These are phyloP conservation scores for Macrosteles quadrilineatus DNA, from an alignment of 1,140 invertebrate genomes.

Conservation along the genomic window DNA sequence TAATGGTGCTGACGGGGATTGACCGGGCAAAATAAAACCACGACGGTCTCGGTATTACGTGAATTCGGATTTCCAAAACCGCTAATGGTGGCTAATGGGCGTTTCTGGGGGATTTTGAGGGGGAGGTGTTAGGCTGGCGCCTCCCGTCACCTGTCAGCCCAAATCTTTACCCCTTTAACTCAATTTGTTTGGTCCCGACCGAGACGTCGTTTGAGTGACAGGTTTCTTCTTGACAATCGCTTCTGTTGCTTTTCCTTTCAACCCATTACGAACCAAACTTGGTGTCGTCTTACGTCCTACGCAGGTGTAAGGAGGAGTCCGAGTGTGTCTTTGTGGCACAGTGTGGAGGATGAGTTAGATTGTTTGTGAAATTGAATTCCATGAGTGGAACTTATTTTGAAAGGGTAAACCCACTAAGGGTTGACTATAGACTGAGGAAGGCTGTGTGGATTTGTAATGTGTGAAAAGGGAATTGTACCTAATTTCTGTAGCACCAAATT, in stretches of 20 bases:
- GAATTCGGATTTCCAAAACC: background rate
- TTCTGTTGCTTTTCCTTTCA: conserved; percentile 13
- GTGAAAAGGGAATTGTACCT: too few relatives aligned
- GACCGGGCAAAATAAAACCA: too few relatives aligned
- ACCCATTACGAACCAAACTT: conserved; percentile 2
- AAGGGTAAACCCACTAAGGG: too few relatives aligned
- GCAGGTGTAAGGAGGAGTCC: too few relatives aligned
- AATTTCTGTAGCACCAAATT: too few relatives aligned
- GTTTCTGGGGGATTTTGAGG: background rate
- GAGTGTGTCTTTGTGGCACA: too few relatives aligned
- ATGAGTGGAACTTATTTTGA: too few relatives aligned
- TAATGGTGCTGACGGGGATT: too few relatives aligned
- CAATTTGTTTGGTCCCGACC: background rate
- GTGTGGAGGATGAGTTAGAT: too few relatives aligned
- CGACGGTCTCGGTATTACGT: background rate
- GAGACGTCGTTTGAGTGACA: conserved; percentile 1
- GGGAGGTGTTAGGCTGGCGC: conserved; percentile 3
- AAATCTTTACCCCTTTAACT: background rate
- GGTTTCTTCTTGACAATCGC: background rate
- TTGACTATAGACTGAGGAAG: too few relatives aligned
- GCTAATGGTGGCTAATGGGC: conserved; percentile 2
- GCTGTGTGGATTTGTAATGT: too few relatives aligned
- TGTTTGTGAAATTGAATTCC: too few relatives aligned
- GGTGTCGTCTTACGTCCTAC: background rate
- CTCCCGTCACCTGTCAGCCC: conserved; percentile 1